phyloP scores from a whole-genome alignment of 2,113 vertebrate genomes.

The Chaetops frenatus region DNA sequence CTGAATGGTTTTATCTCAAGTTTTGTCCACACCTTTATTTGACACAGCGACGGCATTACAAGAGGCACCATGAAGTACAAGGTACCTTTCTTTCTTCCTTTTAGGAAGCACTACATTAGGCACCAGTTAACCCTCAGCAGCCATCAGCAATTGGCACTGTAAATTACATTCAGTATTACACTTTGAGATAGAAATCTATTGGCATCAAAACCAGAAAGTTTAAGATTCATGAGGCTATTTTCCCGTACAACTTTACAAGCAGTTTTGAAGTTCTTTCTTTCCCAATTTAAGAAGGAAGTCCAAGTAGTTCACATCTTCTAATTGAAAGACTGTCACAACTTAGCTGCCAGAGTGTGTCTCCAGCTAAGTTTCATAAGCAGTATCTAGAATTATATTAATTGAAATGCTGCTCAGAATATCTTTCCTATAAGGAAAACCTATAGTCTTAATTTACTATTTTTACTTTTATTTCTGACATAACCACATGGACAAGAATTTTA shows the following conservation, averaged over 20 bases:
- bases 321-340: neutral
- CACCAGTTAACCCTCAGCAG: neutral
- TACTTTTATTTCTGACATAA: neutral
- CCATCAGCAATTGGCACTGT: fast-evolving
- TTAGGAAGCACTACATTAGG: neutral
- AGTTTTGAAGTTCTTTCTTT: neutral
- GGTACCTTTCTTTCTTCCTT: neutral
- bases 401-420: neutral
- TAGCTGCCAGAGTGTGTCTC: neutral
- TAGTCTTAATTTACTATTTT: neutral
- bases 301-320: neutral
- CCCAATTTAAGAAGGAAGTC: neutral
- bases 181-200: neutral
- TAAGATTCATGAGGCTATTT: neutral
- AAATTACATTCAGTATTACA: neutral
- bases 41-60: neutral
- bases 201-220: neutral
- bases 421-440: neutral
- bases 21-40: neutral
- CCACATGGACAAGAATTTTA: neutral
- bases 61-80: neutral
- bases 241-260: neutral
- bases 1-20: neutral
- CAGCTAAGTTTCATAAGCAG: neutral
- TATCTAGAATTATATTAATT: neutral